These are phyloP conservation scores for Rhyacichthys aspro DNA, from an alignment of 2,797 vertebrate species.

Conservation along the genomic window DNA sequence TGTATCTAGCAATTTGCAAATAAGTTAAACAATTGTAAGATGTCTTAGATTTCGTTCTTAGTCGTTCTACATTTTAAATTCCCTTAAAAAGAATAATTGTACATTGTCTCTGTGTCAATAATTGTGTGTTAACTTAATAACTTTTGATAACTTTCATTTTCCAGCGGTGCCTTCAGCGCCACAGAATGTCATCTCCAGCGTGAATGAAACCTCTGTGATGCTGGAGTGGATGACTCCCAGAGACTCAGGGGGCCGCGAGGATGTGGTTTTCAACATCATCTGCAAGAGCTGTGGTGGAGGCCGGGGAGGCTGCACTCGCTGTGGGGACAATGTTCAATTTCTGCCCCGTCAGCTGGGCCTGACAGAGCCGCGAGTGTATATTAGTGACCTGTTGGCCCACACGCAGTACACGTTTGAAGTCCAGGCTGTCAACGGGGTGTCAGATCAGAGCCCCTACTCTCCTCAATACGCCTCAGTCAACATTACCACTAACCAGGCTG, in stretches of 20 bases:
- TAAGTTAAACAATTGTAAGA: too few species aligned
- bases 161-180: slow-evolving; percentile 92
- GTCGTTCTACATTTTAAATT: neutral
- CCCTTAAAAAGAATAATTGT: neutral
- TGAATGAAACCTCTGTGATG: slow-evolving; percentile 96
- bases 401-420: slow-evolving; percentile 98
- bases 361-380: slow-evolving; percentile 89
- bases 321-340: slow-evolving; percentile 96
- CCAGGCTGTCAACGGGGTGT: slow-evolving; percentile 96
- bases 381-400: slow-evolving; percentile 95
- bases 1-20: too few species aligned
- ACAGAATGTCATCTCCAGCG: slow-evolving; percentile 91
- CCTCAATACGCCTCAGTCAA: slow-evolving; percentile 93
- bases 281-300: slow-evolving; percentile 95
- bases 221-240: slow-evolving; percentile 90
- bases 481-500: slow-evolving; percentile 98
- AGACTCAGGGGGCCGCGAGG: slow-evolving; percentile 90
- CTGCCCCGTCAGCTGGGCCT: slow-evolving; percentile 93
- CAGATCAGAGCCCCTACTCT: slow-evolving; percentile 95
- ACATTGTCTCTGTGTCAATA: neutral
- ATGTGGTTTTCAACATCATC: slow-evolving; percentile 97
- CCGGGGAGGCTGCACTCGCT: slow-evolving; percentile 90
- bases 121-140: neutral
- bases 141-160: slow-evolving; percentile 20
- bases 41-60: too few species aligned